Base-by-base conservation (phyloP, 2,113 vertebrate genomes). In the Gavia stellata region DNA sequence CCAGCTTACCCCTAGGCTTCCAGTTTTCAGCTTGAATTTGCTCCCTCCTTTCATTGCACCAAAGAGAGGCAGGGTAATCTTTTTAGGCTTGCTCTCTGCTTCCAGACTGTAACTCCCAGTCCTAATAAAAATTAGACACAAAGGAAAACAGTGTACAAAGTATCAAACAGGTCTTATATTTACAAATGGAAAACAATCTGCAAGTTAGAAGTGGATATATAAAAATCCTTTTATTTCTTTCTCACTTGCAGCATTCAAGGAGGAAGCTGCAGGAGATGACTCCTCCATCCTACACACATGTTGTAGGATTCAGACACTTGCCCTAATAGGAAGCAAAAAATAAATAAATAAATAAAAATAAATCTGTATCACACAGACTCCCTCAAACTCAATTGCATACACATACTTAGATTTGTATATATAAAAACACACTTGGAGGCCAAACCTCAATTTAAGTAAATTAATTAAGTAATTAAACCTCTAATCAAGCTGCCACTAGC, bases 11-110 rank as follows among this genome's bases (percentile, higher is more conserved):
- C 99, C 99, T 5, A 99, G 98, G 74, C 98, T 99, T 75, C 99
- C 99, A 13, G 99, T 99, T 98, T 99, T 99, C 96, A 99, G 98
- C 96, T 98, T 99, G 96, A 99, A 99, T 97, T 99, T 99, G 96
- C 98, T 98, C 71, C 99, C 99, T 61, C 99, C 99, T 97, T 99
- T 99, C 99, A 99, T 99, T 82, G 99, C 99, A 92, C 99, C 99
- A 81, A 99, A 99, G 78, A 99, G 95, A 20, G 99, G 99, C 73
- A 99, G 97, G 16, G 96, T 86, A 63, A 97, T 94, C 96, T 99
- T 99, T 94, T 99, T 99, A 17, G 98, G 94, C 92, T 99, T 99
- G 88, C 96, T 97, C 23, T 97, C 97, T 81, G 96, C 2, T 78
- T 98, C 98, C 38, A 97, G 84, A 91, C 93, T 92, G 40, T 97